Percentiles rank a stretch among this genome's conserved stretches.
phyloP scores from a whole-genome alignment of 1,140 invertebrate species.

The Episyrphus balteatus region DNA sequence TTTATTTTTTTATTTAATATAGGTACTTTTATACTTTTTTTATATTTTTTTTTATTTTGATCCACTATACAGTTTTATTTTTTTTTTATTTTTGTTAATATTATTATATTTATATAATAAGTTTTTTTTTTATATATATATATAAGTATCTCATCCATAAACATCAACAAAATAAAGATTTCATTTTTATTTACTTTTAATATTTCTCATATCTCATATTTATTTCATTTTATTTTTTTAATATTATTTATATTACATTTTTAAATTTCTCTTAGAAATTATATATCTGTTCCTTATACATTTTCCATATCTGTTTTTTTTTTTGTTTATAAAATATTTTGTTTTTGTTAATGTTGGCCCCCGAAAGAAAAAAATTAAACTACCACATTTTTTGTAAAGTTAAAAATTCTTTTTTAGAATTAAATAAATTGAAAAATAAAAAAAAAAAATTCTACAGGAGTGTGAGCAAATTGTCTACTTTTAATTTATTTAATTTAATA shows the following conservation, averaged over 20 bases:
- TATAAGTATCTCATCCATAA: neutral
- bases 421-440: slow-evolving; percentile 8
- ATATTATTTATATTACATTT: slow-evolving; percentile 3
- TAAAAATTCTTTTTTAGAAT: too few relatives aligned
- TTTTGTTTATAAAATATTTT: slow-evolving; percentile 1
- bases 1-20: slow-evolving; percentile 4
- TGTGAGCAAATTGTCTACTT: too few relatives aligned
- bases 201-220: neutral
- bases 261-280: neutral
- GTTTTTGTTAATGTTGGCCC: slow-evolving; percentile 4
- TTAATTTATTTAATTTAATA: too few relatives aligned
- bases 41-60: slow-evolving; percentile 12
- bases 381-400: too few relatives aligned
- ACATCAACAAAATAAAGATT: slow-evolving; percentile 8
- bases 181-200: neutral
- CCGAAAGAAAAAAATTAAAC: slow-evolving; percentile 4
- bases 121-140: slow-evolving; percentile 1
- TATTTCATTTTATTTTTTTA: neutral
- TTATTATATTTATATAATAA: slow-evolving; percentile 3
- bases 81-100: slow-evolving; percentile 5
- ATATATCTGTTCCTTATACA: neutral
- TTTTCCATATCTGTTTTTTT: neutral
- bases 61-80: slow-evolving; percentile 9
- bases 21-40: slow-evolving; percentile 17
- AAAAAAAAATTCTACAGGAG: slow-evolving; percentile 2